A percentile compares a stretch with the other conserved stretches of the same genome.
Evolutionary conservation across 1,140 invertebrate genomes (phyloP).

Genomic region (Hycleus phaleratus): DNA sequence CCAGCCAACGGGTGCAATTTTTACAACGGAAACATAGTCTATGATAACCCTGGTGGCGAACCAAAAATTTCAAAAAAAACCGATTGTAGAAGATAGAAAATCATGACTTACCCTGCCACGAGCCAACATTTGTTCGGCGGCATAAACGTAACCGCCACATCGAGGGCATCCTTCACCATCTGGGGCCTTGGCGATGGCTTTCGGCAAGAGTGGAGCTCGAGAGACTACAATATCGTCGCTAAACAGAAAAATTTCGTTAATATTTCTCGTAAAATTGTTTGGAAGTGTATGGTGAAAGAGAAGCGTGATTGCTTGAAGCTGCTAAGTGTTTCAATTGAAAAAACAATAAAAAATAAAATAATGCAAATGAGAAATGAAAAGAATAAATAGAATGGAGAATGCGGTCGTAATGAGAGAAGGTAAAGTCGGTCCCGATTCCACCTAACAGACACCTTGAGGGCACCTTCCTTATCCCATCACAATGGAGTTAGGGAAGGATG

Average conservation of each 20-base stretch:
- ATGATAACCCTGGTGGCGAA: slow-evolving; percentile 66
- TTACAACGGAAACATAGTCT: slow-evolving; percentile 85
- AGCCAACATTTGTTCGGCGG: slow-evolving; percentile 89
- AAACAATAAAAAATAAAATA: too few species aligned
- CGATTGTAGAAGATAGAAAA: background rate
- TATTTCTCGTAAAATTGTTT: background rate
- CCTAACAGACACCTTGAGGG: slow-evolving; percentile 31
- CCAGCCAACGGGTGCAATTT: slow-evolving; percentile 82
- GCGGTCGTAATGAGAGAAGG: slow-evolving; percentile 52
- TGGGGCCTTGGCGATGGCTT: slow-evolving; percentile 72
- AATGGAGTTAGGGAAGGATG: slow-evolving; percentile 33
- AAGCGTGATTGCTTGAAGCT: slow-evolving; percentile 15
- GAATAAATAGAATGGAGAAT: slow-evolving; percentile 13
- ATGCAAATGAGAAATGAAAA: slow-evolving; percentile 3
- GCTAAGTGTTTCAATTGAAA: slow-evolving; percentile 12
- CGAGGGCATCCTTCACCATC: slow-evolving; percentile 83
- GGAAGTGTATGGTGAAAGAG: background rate
- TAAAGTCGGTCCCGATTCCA: slow-evolving; percentile 43
- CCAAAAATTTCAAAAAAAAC: too few species aligned
- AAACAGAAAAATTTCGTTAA: slow-evolving; percentile 2
- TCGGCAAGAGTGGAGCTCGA: slow-evolving; percentile 41
- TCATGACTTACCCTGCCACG: slow-evolving; percentile 68
- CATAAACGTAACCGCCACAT: slow-evolving; percentile 87
- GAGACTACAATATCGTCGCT: slow-evolving; percentile 30
- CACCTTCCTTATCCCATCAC: slow-evolving; percentile 60